Conservation (phyloP, 2,888 invertebrate genomes). For the Noctuana brunneofusca region DNA sequence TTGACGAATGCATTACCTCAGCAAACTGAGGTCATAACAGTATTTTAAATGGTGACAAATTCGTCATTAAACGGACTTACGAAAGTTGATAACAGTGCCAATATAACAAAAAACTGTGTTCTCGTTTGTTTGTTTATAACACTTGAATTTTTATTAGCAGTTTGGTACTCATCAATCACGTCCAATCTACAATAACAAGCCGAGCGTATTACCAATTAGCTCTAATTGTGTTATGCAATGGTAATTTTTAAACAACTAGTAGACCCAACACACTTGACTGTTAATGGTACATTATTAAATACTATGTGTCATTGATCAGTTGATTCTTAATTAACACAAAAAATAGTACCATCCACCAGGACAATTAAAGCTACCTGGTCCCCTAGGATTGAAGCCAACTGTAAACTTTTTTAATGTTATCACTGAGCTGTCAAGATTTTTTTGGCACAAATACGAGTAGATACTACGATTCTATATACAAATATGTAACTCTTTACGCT, state of each 20-base stretch:
- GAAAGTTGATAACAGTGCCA: conserved; percentile 30
- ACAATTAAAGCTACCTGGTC: no score
- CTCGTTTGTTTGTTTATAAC: conserved; percentile 26
- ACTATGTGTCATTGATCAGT: neutral
- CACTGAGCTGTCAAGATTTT: no score
- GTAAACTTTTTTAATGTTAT: neutral
- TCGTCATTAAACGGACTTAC: conserved; percentile 34
- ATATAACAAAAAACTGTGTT: conserved; percentile 12
- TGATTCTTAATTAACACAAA: neutral
- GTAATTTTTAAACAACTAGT: conserved; percentile 22
- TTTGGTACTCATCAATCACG: conserved; percentile 26
- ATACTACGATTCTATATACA: no score
- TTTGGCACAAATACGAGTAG: no score
- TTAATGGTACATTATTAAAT: neutral
- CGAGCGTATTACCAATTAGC: conserved; percentile 31
- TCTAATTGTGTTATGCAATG: conserved; percentile 33
- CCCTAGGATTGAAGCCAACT: no score
- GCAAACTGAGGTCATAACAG: conserved; percentile 40
- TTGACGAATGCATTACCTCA: conserved; percentile 52
- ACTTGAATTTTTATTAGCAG: conserved; percentile 25
- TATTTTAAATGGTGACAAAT: conserved; percentile 41
- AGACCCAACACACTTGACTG: conserved; percentile 13
- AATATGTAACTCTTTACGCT: no score
- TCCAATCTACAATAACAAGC: conserved; percentile 30
- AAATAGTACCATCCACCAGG: no score